Evolutionary conservation across 2,113 vertebrate species (phyloP).

Genomic region (Sclerurus mexicanus): DNA sequence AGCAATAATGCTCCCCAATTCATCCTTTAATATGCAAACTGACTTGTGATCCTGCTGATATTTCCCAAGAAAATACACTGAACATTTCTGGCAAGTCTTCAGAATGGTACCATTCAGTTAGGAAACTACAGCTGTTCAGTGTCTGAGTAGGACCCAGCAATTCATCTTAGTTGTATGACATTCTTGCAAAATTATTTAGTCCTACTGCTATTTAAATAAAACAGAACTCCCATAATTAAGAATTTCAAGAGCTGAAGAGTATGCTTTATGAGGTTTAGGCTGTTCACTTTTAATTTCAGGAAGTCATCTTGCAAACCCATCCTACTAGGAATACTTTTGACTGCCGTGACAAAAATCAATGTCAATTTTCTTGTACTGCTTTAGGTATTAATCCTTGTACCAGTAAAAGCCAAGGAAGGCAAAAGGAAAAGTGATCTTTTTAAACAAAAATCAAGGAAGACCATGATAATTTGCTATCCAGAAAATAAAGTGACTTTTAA

Average conservation of each 20-base stretch:
- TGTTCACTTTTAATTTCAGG: neutral
- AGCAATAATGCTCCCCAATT: neutral
- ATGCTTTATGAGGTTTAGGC: neutral
- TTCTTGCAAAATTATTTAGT: neutral
- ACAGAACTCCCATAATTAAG: neutral
- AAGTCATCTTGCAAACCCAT: neutral
- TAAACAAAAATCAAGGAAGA: neutral
- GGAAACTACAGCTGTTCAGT: neutral
- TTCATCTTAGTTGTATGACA: neutral
- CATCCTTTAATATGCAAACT: conserved; percentile 3
- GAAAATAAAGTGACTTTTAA: neutral
- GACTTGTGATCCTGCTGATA: neutral
- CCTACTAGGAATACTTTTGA: neutral
- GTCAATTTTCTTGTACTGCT: neutral
- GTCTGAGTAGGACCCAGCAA: neutral
- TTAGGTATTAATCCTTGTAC: neutral
- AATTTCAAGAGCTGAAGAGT: neutral
- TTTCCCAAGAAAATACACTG: neutral
- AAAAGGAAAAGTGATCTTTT: neutral
- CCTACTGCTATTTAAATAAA: neutral
- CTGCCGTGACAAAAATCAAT: neutral
- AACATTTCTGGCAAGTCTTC: neutral
- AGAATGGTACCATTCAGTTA: neutral
- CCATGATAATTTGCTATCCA: neutral
- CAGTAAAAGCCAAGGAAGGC: neutral